These are phyloP conservation scores for Lagocephalus sceleratus DNA, from an alignment of 2,797 vertebrate species.

Conservation along the genomic window DNA sequence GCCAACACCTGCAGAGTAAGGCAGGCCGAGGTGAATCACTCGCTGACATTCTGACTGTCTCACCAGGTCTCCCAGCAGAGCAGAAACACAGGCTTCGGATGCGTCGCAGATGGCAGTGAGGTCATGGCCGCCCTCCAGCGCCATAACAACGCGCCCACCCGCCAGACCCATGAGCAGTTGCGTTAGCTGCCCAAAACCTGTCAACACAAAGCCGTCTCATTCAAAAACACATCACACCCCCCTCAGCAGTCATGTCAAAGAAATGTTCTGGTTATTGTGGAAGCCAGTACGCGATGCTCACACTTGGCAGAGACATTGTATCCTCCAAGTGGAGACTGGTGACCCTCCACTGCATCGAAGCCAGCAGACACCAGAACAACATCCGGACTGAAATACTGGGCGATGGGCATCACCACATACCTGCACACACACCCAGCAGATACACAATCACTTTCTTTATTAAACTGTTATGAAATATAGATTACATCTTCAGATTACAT, in stretches of 20 bases:
- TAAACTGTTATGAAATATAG: too few species aligned
- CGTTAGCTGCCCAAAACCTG: slow-evolving; percentile 93
- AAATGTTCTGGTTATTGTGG: background rate
- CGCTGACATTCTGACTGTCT: slow-evolving; percentile 13
- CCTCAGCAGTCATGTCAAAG: background rate
- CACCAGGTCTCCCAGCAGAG: slow-evolving; percentile 89
- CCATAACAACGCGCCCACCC: slow-evolving; percentile 89
- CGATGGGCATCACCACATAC: slow-evolving; percentile 94
- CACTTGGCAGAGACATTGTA: slow-evolving; percentile 95
- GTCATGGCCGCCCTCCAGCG: slow-evolving; percentile 91
- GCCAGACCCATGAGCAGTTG: slow-evolving; percentile 93
- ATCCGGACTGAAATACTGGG: slow-evolving; percentile 90
- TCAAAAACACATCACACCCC: background rate
- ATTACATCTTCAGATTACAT: background rate
- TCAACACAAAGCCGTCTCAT: slow-evolving; percentile 1
- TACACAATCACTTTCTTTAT: too few species aligned
- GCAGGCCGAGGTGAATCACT: background rate
- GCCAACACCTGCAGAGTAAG: background rate
- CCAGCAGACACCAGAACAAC: slow-evolving; percentile 94
- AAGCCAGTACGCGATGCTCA: slow-evolving; percentile 62
- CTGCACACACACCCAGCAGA: slow-evolving; percentile 57
- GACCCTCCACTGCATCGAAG: slow-evolving; percentile 94
- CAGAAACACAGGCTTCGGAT: slow-evolving; percentile 89
- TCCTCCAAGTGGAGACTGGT: slow-evolving; percentile 91
- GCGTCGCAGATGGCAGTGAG: slow-evolving; percentile 88